Base-by-base conservation (phyloP, 2,888 invertebrate species). In the Cheilosia grossa region DNA sequence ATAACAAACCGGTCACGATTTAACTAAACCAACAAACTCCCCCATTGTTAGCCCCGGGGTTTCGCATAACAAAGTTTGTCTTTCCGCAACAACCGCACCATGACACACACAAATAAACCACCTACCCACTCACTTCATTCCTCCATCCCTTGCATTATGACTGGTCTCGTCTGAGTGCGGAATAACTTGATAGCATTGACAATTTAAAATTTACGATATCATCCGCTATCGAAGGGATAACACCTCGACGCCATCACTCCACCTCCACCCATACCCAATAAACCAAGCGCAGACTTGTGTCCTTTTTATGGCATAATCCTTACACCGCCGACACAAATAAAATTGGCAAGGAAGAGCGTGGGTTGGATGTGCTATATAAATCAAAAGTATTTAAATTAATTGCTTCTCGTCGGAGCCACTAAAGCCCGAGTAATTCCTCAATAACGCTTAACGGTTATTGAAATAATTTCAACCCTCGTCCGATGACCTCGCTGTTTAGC, bases 161-260 rank as follows among this genome's bases (percentile, higher is more conserved):
- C 56, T 61, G 40, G 64, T 44, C 56, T 19, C 64, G 77, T 75
- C 77, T 75, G 63, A 63, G 58, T 64, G 56, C 24, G 67, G 69
- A 75, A 69, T 54, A 81, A 74, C 64, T 82, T 77, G 75, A 82
- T 82, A 82, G 70, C 70, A 77, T 64, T 82, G 75, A 77, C 77
- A 77, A 70, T 82, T 82, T 77, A 66, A 77, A 77, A 82, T 77
- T 75, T 82, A 81, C 75, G 81, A 69, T 81, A 70, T 77, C 58
- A 70, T 64, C 58, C 75, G 42, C 51, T 77, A 77, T 82, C 75
- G 58, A 63, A 81, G 51, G 51, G 42, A 58, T 51, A 64, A 58
- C 67, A 67, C 67, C 37, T 37, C 33, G 40, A 54, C 7, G 37
- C 17, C 10, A 37, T 4, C 37, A 13, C 63, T 47, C 75, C 69